Evolutionary conservation across 2,888 invertebrate genomes (phyloP).

Genomic region (Ctenicera cuprea): DNA sequence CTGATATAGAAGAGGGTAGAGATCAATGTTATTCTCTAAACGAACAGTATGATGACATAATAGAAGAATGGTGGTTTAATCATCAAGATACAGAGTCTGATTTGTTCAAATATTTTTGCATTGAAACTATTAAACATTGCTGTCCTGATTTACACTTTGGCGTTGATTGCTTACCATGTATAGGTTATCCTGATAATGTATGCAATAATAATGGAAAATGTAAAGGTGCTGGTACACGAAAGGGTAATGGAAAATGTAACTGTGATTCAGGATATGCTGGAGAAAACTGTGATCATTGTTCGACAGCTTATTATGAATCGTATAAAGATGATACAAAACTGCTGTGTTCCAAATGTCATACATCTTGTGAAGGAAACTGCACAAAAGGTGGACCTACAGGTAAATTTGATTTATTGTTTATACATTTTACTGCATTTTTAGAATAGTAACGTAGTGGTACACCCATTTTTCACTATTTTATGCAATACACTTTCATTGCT

Average conservation of each 20-base stretch:
- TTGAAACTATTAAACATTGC: slow-evolving; percentile 84
- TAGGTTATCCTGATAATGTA: slow-evolving; percentile 82
- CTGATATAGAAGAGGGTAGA: slow-evolving; percentile 82
- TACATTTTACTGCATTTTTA: too few relatives aligned
- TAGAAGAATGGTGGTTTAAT: slow-evolving; percentile 94
- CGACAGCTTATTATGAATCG: slow-evolving; percentile 82
- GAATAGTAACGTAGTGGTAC: too few relatives aligned
- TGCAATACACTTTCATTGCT: too few relatives aligned
- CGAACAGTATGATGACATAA: slow-evolving; percentile 85
- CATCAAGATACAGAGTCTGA: slow-evolving; percentile 74
- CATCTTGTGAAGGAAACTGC: slow-evolving; percentile 86
- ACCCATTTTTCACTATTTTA: too few relatives aligned
- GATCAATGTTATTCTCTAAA: slow-evolving; percentile 90
- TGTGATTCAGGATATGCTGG: slow-evolving; percentile 91
- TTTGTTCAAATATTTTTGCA: slow-evolving; percentile 85
- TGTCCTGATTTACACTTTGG: slow-evolving; percentile 92
- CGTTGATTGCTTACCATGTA: slow-evolving; percentile 86
- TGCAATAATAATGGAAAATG: slow-evolving; percentile 89
- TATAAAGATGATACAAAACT: slow-evolving; percentile 85
- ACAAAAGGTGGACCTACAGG: slow-evolving; percentile 83
- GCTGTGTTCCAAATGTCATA: slow-evolving; percentile 86
- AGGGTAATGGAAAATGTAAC: slow-evolving; percentile 93
- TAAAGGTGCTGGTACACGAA: slow-evolving; percentile 90
- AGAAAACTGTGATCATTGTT: slow-evolving; percentile 86
- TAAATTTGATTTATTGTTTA: slow-evolving; percentile 57